These are phyloP conservation scores for Drosophila phalerata DNA, from an alignment of 2,888 invertebrate species.

Conservation along the genomic window DNA sequence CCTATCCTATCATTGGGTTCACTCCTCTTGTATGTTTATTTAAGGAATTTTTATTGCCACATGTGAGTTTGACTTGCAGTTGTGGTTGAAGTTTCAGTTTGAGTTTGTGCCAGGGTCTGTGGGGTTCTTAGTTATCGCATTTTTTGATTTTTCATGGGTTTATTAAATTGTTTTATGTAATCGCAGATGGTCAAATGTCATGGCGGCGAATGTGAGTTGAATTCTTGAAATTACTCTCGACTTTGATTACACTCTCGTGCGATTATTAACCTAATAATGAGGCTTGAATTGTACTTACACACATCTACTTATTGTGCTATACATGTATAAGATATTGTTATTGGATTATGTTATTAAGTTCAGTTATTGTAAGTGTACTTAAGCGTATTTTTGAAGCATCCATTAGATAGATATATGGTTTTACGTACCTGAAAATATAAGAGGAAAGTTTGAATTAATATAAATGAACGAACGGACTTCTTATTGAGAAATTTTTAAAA, in stretches of 20 bases:
- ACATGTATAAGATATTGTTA: constrained; percentile 17
- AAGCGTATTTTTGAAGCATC: not conserved
- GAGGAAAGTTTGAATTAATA: not conserved
- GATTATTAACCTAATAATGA: constrained; percentile 55
- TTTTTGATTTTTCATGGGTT: constrained; percentile 79
- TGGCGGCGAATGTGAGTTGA: constrained; percentile 47
- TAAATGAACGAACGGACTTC: not conserved
- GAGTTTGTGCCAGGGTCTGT: constrained; percentile 26
- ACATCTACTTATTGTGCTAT: constrained; percentile 10
- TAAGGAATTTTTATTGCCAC: constrained; percentile 72
- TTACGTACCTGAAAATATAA: constrained; percentile 61
- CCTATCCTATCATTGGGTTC: not conserved
- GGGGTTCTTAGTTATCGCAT: constrained; percentile 67
- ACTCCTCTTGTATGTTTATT: constrained; percentile 62
- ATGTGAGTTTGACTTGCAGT: constrained; percentile 30
- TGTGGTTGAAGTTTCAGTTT: constrained; percentile 19
- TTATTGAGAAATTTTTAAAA: not conserved
- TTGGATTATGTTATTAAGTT: constrained; percentile 12
- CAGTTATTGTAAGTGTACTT: constrained; percentile 13
- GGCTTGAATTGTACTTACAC: constrained; percentile 1
- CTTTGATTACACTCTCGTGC: constrained; percentile 53
- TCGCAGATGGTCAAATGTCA: constrained; percentile 67
- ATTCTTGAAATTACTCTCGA: constrained; percentile 61
- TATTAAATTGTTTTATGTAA: constrained; percentile 74
- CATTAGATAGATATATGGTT: not conserved